These are phyloP conservation scores for Cyprinella venusta DNA, from an alignment of 2,797 vertebrate species.

Conservation along the genomic window DNA sequence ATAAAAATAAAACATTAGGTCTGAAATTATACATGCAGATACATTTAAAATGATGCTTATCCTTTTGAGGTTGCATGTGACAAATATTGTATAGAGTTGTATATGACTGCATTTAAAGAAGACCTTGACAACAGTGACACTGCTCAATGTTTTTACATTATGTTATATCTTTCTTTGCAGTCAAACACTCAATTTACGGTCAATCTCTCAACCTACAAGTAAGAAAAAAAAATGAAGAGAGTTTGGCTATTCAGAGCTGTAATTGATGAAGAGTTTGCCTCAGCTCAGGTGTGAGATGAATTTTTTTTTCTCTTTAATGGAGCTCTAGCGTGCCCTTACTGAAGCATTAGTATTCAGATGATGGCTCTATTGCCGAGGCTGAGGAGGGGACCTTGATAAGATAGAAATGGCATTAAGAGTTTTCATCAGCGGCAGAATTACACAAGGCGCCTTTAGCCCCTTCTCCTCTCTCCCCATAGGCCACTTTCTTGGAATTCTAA, in stretches of 20 bases:
- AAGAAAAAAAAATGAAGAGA: constrained; percentile 45
- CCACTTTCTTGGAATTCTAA: constrained; percentile 57
- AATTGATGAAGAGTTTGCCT: constrained; percentile 44
- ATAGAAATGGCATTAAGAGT: constrained; percentile 75
- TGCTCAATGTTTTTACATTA: neutral
- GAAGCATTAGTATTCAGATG: constrained; percentile 72
- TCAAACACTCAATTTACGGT: constrained; percentile 25
- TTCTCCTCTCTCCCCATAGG: constrained; percentile 38
- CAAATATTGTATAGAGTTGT: neutral
- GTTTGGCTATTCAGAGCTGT: constrained; percentile 26
- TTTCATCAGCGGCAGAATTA: constrained; percentile 74
- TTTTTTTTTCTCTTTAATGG: constrained; percentile 54
- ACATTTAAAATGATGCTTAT: no score
- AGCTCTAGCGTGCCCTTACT: constrained; percentile 56
- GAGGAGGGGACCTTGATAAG: constrained; percentile 73
- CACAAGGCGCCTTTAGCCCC: constrained; percentile 65
- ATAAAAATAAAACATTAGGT: no score
- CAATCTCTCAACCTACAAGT: constrained; percentile 36
- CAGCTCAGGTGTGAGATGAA: constrained; percentile 35
- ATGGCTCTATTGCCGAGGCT: constrained; percentile 61
- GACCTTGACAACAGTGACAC: neutral
- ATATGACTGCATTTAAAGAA: neutral
- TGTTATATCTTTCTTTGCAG: neutral
- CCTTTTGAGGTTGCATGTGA: neutral
- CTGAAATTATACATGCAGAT: no score